phyloP scores from a whole-genome alignment of 2,113 vertebrate species.

The Brachypodius melanocephalos region DNA sequence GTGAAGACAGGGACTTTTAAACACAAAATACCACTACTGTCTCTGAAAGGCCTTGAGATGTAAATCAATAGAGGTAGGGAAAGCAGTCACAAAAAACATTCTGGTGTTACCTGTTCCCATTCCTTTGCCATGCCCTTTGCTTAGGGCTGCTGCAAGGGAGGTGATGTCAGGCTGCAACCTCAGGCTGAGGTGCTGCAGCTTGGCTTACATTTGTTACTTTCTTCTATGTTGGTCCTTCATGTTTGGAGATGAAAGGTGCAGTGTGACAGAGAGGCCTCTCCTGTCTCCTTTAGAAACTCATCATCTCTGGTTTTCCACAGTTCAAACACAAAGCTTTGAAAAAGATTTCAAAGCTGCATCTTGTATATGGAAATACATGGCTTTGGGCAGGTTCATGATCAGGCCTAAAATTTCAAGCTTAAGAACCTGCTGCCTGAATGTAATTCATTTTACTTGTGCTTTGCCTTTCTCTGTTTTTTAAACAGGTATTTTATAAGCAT shows the following conservation, averaged over 20 bases:
- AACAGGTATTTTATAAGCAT: background rate
- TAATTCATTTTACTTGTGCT: background rate
- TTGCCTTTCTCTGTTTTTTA: background rate
- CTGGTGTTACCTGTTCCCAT: background rate
- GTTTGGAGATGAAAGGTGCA: background rate
- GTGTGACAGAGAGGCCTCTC: background rate
- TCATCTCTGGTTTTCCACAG: background rate
- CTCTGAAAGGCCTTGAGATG: background rate
- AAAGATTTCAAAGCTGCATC: background rate
- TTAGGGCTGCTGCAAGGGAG: background rate
- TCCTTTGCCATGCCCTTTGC: background rate
- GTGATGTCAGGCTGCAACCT: background rate
- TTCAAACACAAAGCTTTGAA: background rate
- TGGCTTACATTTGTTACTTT: background rate
- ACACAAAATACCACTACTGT: background rate
- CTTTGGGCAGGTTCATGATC: background rate
- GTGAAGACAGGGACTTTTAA: background rate
- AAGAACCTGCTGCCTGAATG: background rate
- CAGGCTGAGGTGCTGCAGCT: background rate
- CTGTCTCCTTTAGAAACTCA: background rate
- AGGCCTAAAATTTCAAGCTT: background rate
- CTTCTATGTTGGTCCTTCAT: background rate
- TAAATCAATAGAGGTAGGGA: background rate
- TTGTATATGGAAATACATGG: constrained; percentile 13
- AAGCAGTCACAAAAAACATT: background rate